Evolutionary conservation across 2,797 vertebrate species (phyloP), one percentile per base, ranked within the genome.

Genomic region (Otus scops): DNA sequence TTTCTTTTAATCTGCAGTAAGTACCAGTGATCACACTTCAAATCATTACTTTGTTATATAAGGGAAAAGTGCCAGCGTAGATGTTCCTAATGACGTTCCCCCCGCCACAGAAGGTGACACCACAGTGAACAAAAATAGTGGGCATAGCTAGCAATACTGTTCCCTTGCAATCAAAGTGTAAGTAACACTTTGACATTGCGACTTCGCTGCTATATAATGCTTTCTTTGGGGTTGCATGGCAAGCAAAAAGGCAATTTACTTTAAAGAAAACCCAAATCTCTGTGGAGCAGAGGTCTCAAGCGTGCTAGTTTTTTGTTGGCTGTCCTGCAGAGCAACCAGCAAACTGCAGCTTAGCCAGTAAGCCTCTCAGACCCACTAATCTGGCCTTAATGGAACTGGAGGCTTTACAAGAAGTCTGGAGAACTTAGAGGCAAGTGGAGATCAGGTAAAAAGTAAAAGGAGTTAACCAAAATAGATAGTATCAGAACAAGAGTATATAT

Each of bases 31-130:
- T 97, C 89, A 57, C 85, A 64, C 91, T 67, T 81, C 9, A 27
- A 65, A 59, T 6, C 15, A 61, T 56, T 56, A 32, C 88, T 85
- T 85, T 21, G 36, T 88, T 92, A 73, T 4, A 15, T 68, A 36
- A 89, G 59, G 59, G 57, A 85, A 80, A 93, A 82, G 81, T 83
- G 84, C 45, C n/a, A 41, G 21, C 45, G 57, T 71, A 54, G 88
- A 47, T 77, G 76, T 93, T 86, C 56, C 57, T 79, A 53, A 86
- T 88, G 61, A 68, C 3, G 2, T 45, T 45, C 80, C 39, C 51
- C 24, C 32, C 30, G 7, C 65, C 95, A 86, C 83, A 90, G 87
- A 85, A 96, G 76, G 76, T 88, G 67, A 93, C 80, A 88, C 74
- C 89, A 50, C 80, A 91, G 85, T 88, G 78, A 90, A 68, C 50